Conservation (phyloP, 1,140 invertebrate species). For the Musca vetustissima region DNA sequence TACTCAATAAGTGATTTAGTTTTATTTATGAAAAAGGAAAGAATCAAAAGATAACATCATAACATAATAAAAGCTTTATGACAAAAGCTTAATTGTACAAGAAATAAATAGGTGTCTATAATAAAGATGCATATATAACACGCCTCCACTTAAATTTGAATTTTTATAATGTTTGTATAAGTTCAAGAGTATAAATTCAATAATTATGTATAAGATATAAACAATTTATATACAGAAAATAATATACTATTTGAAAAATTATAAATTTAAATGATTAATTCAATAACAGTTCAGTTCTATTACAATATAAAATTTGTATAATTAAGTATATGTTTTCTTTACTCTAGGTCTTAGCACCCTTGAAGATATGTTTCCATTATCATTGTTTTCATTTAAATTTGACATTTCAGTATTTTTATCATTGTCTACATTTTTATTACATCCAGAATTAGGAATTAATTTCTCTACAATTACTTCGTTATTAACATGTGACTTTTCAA, state of each 20-base stretch:
- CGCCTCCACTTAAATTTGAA: constrained; percentile 16
- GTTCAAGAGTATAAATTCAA: not conserved
- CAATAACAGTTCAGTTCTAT: not conserved
- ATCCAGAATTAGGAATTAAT: not conserved
- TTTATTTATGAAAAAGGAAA: too few relatives aligned
- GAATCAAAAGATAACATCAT: too few relatives aligned
- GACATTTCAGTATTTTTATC: not conserved
- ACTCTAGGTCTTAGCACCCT: constrained; percentile 9
- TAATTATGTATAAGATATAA: not conserved
- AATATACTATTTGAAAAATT: too few relatives aligned
- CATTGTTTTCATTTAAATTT: not conserved
- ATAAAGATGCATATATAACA: constrained; percentile 7
- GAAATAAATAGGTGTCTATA: too few relatives aligned
- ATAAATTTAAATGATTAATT: too few relatives aligned
- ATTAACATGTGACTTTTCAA: not conserved
- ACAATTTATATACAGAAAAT: not conserved
- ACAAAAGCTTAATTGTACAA: too few relatives aligned
- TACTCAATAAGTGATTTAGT: too few relatives aligned
- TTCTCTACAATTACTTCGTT: not conserved
- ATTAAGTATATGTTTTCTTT: constrained; percentile 10
- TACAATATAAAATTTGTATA: constrained; percentile 2
- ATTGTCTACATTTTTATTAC: not conserved
- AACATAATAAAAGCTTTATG: too few relatives aligned
- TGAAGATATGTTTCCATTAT: not conserved
- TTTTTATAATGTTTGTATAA: not conserved